Percentiles rank a stretch among this genome's conserved stretches.
phyloP scores from a whole-genome alignment of 2,113 vertebrate genomes.

The Cryptomyrus ogoouensis region DNA sequence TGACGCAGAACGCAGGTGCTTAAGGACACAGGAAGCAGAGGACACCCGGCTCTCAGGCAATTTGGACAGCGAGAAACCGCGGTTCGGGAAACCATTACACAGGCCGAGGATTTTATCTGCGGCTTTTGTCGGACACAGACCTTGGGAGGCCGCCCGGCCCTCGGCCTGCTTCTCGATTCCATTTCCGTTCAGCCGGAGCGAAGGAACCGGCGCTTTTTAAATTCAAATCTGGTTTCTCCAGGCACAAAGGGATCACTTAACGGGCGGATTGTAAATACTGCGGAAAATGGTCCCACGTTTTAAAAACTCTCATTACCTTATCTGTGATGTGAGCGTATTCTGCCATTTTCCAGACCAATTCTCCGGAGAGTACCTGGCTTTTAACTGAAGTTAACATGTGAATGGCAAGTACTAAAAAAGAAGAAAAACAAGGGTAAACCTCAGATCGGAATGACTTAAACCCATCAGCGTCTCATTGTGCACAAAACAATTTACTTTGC shows the following conservation, averaged over 20 bases:
- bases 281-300: neutral
- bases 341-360: neutral
- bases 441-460: neutral
- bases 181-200: neutral
- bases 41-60: neutral
- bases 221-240: neutral
- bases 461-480: neutral
- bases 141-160: neutral
- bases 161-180: neutral
- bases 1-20: neutral
- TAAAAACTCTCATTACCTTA: neutral
- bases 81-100: neutral
- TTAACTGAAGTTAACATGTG: neutral
- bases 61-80: neutral
- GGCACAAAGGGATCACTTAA: neutral
- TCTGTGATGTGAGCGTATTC: neutral
- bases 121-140: neutral
- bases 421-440: neutral
- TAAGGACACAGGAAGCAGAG: neutral
- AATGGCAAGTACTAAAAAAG: neutral
- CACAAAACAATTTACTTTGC: neutral
- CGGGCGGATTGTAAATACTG: neutral
- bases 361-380: neutral
- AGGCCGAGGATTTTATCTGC: neutral
- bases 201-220: neutral